Conservation (phyloP, 2,113 vertebrate genomes). For the Chaetops frenatus region DNA sequence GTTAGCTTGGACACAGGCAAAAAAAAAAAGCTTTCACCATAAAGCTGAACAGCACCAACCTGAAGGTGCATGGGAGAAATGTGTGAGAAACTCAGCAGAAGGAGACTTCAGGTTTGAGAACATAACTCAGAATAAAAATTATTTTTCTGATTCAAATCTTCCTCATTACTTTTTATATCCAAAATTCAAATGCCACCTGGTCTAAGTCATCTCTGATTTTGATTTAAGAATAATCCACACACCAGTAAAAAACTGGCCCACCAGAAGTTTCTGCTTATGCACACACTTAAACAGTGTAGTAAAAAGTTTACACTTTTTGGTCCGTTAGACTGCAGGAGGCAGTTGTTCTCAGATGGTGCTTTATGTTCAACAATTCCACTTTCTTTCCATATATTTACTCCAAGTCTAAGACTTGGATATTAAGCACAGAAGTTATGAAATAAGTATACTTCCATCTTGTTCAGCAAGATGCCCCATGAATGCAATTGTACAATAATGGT, state of each 20-base stretch:
- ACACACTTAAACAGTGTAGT: background rate
- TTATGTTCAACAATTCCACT: background rate
- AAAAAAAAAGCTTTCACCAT: background rate
- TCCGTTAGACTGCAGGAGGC: background rate
- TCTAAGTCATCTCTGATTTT: background rate
- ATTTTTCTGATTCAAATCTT: constrained; percentile 4
- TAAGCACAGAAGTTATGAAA: background rate
- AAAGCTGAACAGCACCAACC: background rate
- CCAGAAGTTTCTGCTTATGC: constrained; percentile 5
- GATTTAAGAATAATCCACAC: background rate
- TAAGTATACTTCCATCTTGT: background rate
- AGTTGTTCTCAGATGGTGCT: background rate
- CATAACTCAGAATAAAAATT: background rate
- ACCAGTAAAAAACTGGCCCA: background rate
- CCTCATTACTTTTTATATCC: constrained; percentile 33
- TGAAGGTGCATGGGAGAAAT: background rate
- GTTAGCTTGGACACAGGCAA: background rate
- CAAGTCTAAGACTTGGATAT: background rate
- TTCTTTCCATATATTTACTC: background rate
- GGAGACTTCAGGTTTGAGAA: background rate
- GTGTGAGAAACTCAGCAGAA: background rate
- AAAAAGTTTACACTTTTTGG: background rate
- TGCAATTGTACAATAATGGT: background rate
- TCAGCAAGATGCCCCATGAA: background rate
- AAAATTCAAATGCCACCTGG: background rate